These are phyloP conservation scores for Pemphredon lugubris DNA, from an alignment of 2,888 invertebrate species.

Conservation along the genomic window DNA sequence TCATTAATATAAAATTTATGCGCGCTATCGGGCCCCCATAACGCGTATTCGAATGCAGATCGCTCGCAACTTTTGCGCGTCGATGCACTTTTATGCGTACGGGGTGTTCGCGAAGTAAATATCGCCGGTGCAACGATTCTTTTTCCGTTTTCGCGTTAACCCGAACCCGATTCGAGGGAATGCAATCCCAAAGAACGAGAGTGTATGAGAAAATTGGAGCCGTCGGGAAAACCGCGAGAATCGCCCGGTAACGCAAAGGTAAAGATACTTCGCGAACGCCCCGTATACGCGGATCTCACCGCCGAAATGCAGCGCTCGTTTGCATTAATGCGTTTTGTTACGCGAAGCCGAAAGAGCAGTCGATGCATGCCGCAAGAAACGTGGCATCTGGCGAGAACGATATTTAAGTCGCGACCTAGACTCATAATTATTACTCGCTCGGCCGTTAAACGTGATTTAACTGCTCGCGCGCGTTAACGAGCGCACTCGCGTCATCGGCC, in stretches of 20 bases:
- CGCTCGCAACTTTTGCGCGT: no score
- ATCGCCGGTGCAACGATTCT: no score
- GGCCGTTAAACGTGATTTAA: conserved; percentile 41
- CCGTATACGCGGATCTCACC: neutral
- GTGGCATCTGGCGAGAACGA: conserved; percentile 17
- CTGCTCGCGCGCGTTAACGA: conserved; percentile 23
- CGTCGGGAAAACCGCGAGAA: conserved; percentile 1
- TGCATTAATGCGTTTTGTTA: conserved; percentile 33
- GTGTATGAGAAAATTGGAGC: no score
- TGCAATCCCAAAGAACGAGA: no score
- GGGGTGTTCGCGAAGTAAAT: no score
- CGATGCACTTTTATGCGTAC: no score
- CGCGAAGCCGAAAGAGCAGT: neutral
- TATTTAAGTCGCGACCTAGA: conserved; percentile 30
- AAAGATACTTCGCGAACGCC: neutral
- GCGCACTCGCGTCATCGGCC: conserved; percentile 34
- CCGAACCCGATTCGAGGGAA: no score
- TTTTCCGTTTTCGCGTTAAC: no score
- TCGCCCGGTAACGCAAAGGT: neutral
- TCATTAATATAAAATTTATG: no score
- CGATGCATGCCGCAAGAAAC: neutral
- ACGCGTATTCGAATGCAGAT: no score
- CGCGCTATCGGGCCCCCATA: no score
- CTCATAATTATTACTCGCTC: conserved; percentile 43
- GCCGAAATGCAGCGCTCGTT: conserved; percentile 3